Evolutionary conservation across 2,888 invertebrate species (phyloP), one percentile per base, ranked within the genome.

Genomic region (Phytoseiulus persimilis): DNA sequence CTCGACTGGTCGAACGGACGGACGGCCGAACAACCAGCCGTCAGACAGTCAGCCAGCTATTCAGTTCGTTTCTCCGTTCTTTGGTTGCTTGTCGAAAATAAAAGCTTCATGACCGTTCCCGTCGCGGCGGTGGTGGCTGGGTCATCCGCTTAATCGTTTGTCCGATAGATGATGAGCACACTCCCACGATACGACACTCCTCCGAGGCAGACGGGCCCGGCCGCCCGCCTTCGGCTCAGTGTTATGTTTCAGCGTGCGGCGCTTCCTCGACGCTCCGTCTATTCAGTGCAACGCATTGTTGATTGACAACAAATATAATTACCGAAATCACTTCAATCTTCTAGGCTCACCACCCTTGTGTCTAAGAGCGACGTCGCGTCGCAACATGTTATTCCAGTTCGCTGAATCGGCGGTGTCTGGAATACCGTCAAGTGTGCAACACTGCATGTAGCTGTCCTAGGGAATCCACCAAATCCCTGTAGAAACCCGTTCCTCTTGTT

Each of bases 61-160:
- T 28, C 65, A 28, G 28, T 65, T 28, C 65, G 65, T 65, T 65
- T 65, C 65, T 65, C 18, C 65, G 65, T 65, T 65, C 65, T 65
- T 65, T 28, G 65, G 23, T 18, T 65, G 65, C 65, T 65, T 65
- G 65, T 65, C 65, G 65, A 65, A 65, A 65, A 65, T 65, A 65
- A 65, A 65, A 65, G 65, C 65, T 65, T 23, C 65, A 65, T 65
- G 65, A 65, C 65, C 65, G 65, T 65, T 65, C 65, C 65, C 65
- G 65, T 65, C 18, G 65, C 65, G 18, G 65, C 28, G 23, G 65
- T 65, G 65, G 65, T 23, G 14, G 65, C 65, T 65, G 65, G 65
- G 65, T 65, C 65, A 65, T 65, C 65, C 65, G 65, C 65, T 65
- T 65, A 65, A 65, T 65, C 65, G 65, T 65, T 65, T 65, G 65